Base-by-base conservation (phyloP, 2,888 invertebrate genomes). In the Epinotia bilunana region DNA sequence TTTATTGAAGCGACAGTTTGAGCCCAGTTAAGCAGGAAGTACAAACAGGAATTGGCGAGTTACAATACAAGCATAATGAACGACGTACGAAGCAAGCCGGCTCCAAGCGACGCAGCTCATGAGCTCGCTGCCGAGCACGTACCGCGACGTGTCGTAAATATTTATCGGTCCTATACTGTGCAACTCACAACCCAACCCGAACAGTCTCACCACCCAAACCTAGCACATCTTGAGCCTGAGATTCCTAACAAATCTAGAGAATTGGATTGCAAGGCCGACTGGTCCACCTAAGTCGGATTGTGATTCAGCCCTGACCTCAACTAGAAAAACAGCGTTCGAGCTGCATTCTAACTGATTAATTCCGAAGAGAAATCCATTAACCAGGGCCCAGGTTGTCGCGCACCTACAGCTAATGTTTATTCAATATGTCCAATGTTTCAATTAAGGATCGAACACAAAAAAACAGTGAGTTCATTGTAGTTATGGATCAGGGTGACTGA, bases 111-210 rank as follows among this genome's bases (percentile, higher is more conserved):
- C 49, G 53, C 53, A n/a, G 20, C 49, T n/a, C 55, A 39, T 16
- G 16, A 53, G 68, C 58, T 7, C 28, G 67, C 69, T 43, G 16
- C 64, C 58, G 43, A 77, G 79, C 87, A 88, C 88, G 88, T 86
- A 83, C 79, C 72, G 76, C 79, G 80, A 83, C 83, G 82, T 79
- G 83, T 83, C 80, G 81, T 87, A 84, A 87, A 90, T 90, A 90
- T 87, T 87, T 86, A 90, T 86, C 76, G 79, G 68, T 53, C 53
- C 53, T 53, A 7, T n/a, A n/a, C 53, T 53, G n/a, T 53, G 53
- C 53, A 53, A 53, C 53, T 53, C 7, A 53, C 53, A 53, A 53
- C 13, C 7, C 39, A 2, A 53, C 13, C 53, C 53, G 53, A n/a
- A 6, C n/a, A 16, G 53, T 53, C n/a, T n/a, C 16, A 53, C 53